Conservation (phyloP, 2,888 invertebrate species). For the Philereme transversata region DNA sequence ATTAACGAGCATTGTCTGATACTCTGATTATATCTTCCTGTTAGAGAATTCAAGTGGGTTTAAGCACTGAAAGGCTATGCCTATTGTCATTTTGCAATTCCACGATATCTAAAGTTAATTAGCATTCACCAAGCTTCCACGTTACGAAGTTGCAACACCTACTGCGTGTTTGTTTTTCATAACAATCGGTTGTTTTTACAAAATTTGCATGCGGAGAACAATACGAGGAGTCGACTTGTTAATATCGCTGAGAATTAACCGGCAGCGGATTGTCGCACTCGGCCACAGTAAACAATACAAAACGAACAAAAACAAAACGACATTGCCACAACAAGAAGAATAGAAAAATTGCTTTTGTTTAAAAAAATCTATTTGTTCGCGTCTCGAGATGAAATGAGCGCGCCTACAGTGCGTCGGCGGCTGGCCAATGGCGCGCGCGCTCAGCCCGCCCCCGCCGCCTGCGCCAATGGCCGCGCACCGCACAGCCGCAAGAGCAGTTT, state of each 20-base stretch:
- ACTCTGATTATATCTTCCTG: conserved; percentile 31
- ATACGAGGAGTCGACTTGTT: conserved; percentile 68
- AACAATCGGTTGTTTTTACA: conserved; percentile 76
- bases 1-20: conserved; percentile 37
- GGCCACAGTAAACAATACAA: conserved; percentile 80
- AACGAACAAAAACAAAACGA: conserved; percentile 81
- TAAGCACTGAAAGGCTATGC: conserved; percentile 37
- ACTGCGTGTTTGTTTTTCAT: conserved; percentile 64
- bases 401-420: conserved; percentile 70
- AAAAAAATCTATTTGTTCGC: conserved; percentile 83
- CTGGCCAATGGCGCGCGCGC: conserved; percentile 70
- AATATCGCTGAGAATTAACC: conserved; percentile 80
- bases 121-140: conserved; percentile 53
- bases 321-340: conserved; percentile 80
- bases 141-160: conserved; percentile 50
- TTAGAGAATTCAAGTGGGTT: conserved; percentile 35
- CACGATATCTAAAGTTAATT: conserved; percentile 68
- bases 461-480: conserved; percentile 66
- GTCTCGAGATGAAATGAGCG: conserved; percentile 78
- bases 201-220: conserved; percentile 75
- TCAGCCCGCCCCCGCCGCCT: conserved; percentile 70
- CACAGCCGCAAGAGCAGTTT: conserved; percentile 77
- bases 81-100: conserved; percentile 54
- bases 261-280: conserved; percentile 78
- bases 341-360: conserved; percentile 84